phyloP scores from a whole-genome alignment of 2,113 vertebrate species.

The Holacanthus passer region DNA sequence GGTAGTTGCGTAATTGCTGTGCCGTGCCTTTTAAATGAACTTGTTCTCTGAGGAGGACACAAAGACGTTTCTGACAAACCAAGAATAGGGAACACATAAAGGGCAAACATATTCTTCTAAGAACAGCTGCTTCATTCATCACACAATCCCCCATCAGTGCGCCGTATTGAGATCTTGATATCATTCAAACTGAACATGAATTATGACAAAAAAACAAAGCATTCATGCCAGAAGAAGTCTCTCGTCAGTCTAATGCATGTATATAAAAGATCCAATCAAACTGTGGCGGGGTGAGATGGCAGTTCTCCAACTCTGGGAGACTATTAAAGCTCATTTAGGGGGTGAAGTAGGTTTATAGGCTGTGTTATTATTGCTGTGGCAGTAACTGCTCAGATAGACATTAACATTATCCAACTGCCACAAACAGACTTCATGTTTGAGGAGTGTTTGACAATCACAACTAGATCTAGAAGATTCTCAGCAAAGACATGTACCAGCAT shows the following conservation, averaged over 20 bases:
- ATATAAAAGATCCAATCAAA: conserved; percentile 68
- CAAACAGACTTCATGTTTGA: conserved; percentile 32
- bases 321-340: conserved; percentile 67
- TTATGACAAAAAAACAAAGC: conserved; percentile 48
- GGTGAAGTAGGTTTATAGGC: conserved; percentile 57
- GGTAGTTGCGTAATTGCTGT: conserved; percentile 11
- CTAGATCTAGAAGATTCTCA: conserved; percentile 26
- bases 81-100: conserved; percentile 25
- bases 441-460: conserved; percentile 27
- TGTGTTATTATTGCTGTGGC: conserved; percentile 52
- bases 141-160: conserved; percentile 25
- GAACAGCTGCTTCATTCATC: conserved; percentile 40
- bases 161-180: conserved; percentile 36
- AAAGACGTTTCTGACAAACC: conserved; percentile 35
- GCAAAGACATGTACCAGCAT: not conserved
- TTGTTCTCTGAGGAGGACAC: conserved; percentile 7
- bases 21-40: too few relatives aligned
- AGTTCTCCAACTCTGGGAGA: conserved; percentile 64
- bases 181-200: conserved; percentile 60
- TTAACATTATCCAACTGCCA: conserved; percentile 52
- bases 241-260: conserved; percentile 64
- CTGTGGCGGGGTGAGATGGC: conserved; percentile 50
- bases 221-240: conserved; percentile 50
- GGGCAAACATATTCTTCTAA: conserved; percentile 22
- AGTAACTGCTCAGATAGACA: conserved; percentile 56